Percentiles rank a stretch among this genome's conserved stretches.
phyloP scores from a whole-genome alignment of 2,113 vertebrate species.

The Thermophis baileyi region DNA sequence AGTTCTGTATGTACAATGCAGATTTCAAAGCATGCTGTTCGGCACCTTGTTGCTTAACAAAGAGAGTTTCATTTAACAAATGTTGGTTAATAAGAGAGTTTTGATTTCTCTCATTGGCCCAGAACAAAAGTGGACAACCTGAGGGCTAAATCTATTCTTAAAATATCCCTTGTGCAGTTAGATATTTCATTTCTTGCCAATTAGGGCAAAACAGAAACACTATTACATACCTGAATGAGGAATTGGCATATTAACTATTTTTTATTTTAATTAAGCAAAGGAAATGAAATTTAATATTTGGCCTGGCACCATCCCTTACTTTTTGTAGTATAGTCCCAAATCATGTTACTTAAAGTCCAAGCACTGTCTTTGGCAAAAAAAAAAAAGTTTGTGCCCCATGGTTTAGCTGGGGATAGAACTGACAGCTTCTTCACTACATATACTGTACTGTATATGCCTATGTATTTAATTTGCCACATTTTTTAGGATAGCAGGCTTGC shows the following conservation, averaged over 20 bases:
- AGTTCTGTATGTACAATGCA: background rate
- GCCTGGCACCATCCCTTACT: background rate
- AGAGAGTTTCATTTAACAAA: background rate
- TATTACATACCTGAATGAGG: background rate
- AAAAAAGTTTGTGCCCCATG: background rate
- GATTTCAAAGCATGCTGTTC: background rate
- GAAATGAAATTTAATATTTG: background rate
- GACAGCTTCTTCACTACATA: background rate
- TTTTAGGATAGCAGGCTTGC: background rate
- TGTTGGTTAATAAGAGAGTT: background rate
- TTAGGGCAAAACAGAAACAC: background rate
- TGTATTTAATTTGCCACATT: background rate
- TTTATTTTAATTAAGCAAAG: background rate
- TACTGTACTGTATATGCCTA: background rate
- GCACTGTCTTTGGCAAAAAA: background rate
- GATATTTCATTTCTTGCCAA: background rate
- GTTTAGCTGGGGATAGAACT: background rate
- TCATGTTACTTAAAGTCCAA: background rate
- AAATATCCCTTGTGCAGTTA: background rate
- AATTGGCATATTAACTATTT: background rate
- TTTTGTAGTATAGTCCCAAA: background rate
- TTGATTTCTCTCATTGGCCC: background rate
- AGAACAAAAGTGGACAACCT: background rate
- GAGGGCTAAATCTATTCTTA: background rate
- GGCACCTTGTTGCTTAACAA: background rate